Conservation (phyloP, 2,797 vertebrate genomes). For the Potorous gilbertii region DNA sequence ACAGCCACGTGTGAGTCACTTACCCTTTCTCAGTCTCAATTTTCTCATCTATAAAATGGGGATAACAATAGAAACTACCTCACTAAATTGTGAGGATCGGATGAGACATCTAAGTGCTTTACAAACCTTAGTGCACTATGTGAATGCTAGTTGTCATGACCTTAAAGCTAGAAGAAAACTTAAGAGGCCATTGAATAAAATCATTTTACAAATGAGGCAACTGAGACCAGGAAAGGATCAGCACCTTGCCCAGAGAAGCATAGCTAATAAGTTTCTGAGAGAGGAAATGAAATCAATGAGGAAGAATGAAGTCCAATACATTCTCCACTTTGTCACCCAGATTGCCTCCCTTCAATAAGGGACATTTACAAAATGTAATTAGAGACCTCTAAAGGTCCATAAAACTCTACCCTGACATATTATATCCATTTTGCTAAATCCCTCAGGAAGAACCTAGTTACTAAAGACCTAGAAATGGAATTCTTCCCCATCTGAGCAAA, state of each 20-base stretch:
- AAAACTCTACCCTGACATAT: neutral
- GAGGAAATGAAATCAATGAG: neutral
- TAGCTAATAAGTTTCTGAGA: neutral
- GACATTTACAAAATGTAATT: neutral
- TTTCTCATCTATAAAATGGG: constrained; percentile 19
- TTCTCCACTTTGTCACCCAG: neutral
- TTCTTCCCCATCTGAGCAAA: neutral
- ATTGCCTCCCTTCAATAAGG: neutral
- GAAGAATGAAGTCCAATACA: neutral
- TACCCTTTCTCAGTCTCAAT: neutral
- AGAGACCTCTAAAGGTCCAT: neutral
- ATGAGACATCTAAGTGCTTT: neutral
- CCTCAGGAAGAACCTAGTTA: neutral
- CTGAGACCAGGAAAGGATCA: neutral
- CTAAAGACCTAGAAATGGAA: neutral
- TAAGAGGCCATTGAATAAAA: neutral
- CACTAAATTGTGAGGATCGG: neutral
- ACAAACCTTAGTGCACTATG: neutral
- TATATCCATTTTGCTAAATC: neutral
- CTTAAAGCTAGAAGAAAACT: neutral
- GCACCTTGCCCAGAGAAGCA: neutral
- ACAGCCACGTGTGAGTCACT: neutral
- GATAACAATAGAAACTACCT: neutral
- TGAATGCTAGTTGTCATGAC: neutral
- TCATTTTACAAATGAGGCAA: neutral